Evolutionary conservation across 2,113 vertebrate species (phyloP).

Genomic region (Lampris megalopsis): DNA sequence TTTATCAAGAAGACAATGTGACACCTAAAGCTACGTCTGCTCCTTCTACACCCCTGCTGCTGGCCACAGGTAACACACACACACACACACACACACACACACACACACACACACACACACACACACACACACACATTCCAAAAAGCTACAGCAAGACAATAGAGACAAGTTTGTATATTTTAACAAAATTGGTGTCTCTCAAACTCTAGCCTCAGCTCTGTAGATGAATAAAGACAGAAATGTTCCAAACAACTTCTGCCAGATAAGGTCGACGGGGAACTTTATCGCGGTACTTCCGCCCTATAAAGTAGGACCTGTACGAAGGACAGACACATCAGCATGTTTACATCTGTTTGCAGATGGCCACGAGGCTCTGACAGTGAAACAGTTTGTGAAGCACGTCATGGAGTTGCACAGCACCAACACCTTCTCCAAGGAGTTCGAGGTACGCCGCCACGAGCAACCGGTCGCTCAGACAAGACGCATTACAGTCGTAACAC

Average conservation of each 20-base stretch:
- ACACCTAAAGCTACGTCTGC: conserved; percentile 91
- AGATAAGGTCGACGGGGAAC: too few relatives aligned
- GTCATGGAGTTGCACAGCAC: conserved; percentile 93
- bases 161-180: too few relatives aligned
- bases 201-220: too few relatives aligned
- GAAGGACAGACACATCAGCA: too few relatives aligned
- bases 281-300: too few relatives aligned
- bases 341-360: conserved; percentile 79
- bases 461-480: too few relatives aligned
- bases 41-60: conserved; percentile 90
- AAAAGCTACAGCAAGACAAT: background rate
- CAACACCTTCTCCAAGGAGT: conserved; percentile 95
- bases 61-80: conserved; percentile 87
- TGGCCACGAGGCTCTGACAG: conserved; percentile 91
- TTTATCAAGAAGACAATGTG: conserved; percentile 94
- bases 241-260: too few relatives aligned
- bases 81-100: conserved; percentile 16
- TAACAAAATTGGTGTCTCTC: too few relatives aligned
- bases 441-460: conserved; percentile 86
- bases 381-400: conserved; percentile 96
- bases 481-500: too few relatives aligned
- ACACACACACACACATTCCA: conserved; percentile 3
- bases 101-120: background rate
- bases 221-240: too few relatives aligned
- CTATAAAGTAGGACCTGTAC: too few relatives aligned